A percentile compares a stretch with the other conserved stretches of the same genome.
These are phyloP conservation scores for Dicrurus megarhynchus DNA, from an alignment of 2,113 vertebrate species.

Conservation along the genomic window DNA sequence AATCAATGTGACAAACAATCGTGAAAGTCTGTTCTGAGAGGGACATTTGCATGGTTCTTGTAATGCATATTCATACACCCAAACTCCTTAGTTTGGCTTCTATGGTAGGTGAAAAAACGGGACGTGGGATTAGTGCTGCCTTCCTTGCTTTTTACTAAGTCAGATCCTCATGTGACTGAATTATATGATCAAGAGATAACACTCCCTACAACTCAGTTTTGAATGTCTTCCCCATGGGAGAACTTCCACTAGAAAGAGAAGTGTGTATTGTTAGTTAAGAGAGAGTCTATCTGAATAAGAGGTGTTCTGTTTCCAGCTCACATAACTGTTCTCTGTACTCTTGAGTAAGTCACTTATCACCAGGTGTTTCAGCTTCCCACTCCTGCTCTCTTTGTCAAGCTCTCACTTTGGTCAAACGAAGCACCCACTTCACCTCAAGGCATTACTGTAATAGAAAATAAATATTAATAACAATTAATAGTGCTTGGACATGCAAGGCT, in stretches of 20 bases:
- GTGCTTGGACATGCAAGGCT: not conserved
- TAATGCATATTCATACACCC: not conserved
- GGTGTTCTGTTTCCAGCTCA: not conserved
- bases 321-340: not conserved
- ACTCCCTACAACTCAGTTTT: not conserved
- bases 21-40: not conserved
- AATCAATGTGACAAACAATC: not conserved
- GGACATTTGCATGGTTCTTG: not conserved
- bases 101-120: not conserved
- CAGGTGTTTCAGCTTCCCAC: not conserved
- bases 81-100: not conserved
- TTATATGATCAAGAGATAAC: not conserved
- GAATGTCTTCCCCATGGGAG: not conserved
- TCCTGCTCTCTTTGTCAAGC: not conserved
- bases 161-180: not conserved
- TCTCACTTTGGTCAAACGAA: not conserved
- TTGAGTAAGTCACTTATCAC: not conserved
- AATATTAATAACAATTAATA: not conserved
- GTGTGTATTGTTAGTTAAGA: not conserved
- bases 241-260: not conserved
- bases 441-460: not conserved
- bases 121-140: not conserved
- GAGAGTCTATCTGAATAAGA: not conserved
- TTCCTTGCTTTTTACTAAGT: not conserved
- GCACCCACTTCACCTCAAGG: not conserved